Base-by-base conservation (phyloP, 2,797 vertebrate species). In the Gephyroberyx darwinii region DNA sequence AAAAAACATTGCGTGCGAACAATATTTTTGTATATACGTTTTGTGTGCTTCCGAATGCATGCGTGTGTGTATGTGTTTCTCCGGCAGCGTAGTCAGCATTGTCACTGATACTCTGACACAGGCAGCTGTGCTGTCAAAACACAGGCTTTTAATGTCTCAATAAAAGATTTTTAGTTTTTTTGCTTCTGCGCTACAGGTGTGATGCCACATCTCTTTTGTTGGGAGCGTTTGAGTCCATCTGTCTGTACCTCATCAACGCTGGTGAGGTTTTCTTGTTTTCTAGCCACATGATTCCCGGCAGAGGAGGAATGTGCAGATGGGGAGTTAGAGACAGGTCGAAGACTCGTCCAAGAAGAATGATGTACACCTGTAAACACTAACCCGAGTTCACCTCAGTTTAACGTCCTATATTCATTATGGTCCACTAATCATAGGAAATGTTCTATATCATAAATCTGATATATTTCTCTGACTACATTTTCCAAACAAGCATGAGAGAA, bases 101-200 rank as follows among this genome's bases (percentile, higher is more conserved):
- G 70, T 81, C 53, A 37, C 54, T 61, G 55, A 62, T 13, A 56
- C 47, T 65, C 47, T 64, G 78, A 75, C 43, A 69, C 69, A 82
- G 26, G 51, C 69, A 78, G 78, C 66, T 66, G 68, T 30, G 75
- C 83, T 79, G 71, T 87, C 78, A 81, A 60, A 66, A 76, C 78
- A 69, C 64, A 57, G 30, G 33, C 69, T 75, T 81, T 71, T 74
- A 68, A 83, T 74, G 65, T 78, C 61, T 81, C 60, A 65, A 82
- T 79, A 50, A 74, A 26, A 71, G 81, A 76, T 64, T 80, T 73
- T 41, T 22, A n/a, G 26, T 26, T 35, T 65, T 51, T 77, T 64
- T 57, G 70, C 39, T 52, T 78, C 71, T 56, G 65, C 35, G 62
- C 69, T 64, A 82, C 84, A 89, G 80, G 83, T 90, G 83, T 31